Evolutionary conservation across 2,888 invertebrate species (phyloP), one percentile per base, ranked within the genome.

Genomic region (Proisotoma minuta): DNA sequence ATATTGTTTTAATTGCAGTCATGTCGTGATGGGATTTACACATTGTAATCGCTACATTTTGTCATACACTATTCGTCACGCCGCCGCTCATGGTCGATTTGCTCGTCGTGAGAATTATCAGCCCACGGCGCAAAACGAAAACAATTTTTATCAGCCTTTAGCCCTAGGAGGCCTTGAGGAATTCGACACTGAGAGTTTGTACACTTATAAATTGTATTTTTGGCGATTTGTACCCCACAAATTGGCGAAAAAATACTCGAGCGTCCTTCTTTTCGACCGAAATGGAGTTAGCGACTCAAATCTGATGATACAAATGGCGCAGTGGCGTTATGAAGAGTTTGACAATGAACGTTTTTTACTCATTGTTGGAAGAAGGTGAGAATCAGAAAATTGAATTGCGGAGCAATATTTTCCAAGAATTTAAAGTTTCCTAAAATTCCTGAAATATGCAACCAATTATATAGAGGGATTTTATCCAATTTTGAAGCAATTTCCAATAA

Each of bases 11-110:
- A n/a, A n/a, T n/a, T n/a, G n/a, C 74, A 91, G 92, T 71, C 93
- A 95, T 78, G 86, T 94, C 69, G 91, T 92, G 77, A 90, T 96
- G 87, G 96, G 96, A 5, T 87, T 95, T 76, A 91, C 92, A n/a
- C 87, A 91, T 74, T 94, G 94, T 78, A 94, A 95, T 15, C 89
- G 91, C 79, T 95, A 88, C 80, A 84, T 96, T 69, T 81, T 96
- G 73, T 94, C 94, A 68, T 95, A 93, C 78, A 91, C 89, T 1
- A 65, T 68, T 22, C 59, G 73, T 34, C 84, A 84, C 15, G 43
- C 18, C 10, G n/a, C n/a, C n/a, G n/a, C n/a, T n/a, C n/a, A n/a
- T n/a, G n/a, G n/a, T n/a, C n/a, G n/a, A n/a, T n/a, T n/a, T n/a
- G n/a, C n/a, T n/a, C 43, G 4, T 18, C 43, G 4, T 4, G 10